phyloP scores from a whole-genome alignment of 2,888 invertebrate genomes.

The Caenorhabditis sp. region DNA sequence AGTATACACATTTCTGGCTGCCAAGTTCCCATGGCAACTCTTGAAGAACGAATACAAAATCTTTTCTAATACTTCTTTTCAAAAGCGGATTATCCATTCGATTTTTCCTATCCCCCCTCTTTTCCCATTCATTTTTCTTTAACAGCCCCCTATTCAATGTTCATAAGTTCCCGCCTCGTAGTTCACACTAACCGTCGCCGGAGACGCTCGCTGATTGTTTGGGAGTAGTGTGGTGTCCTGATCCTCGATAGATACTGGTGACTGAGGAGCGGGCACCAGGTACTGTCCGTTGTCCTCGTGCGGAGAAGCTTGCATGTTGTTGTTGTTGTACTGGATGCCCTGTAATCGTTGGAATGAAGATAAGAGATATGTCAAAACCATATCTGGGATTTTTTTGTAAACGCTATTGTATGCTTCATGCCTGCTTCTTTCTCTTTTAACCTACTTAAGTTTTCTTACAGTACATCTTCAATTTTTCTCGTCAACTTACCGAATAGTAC shows the following conservation, averaged over 20 bases:
- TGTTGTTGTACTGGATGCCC: constrained; percentile 59
- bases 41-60: constrained; percentile 5
- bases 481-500: constrained; percentile 66
- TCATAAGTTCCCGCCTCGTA: too few species aligned
- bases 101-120: neutral
- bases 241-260: constrained; percentile 74
- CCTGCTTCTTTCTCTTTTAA: too few species aligned
- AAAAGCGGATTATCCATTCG: constrained; percentile 18
- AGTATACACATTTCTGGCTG: too few species aligned
- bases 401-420: too few species aligned
- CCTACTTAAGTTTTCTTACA: too few species aligned
- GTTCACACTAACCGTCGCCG: constrained; percentile 78
- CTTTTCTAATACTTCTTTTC: neutral
- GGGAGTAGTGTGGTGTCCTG: constrained; percentile 51
- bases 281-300: constrained; percentile 39
- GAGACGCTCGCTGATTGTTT: constrained; percentile 74
- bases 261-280: constrained; percentile 55
- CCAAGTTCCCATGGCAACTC: neutral
- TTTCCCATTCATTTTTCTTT: neutral
- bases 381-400: too few species aligned
- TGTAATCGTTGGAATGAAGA: neutral
- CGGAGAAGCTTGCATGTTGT: constrained; percentile 66
- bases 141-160: neutral
- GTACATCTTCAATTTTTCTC: too few species aligned
- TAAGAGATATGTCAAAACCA: neutral